Conservation (phyloP, 2,113 vertebrate species). For the Cyrtonyx montezumae region DNA sequence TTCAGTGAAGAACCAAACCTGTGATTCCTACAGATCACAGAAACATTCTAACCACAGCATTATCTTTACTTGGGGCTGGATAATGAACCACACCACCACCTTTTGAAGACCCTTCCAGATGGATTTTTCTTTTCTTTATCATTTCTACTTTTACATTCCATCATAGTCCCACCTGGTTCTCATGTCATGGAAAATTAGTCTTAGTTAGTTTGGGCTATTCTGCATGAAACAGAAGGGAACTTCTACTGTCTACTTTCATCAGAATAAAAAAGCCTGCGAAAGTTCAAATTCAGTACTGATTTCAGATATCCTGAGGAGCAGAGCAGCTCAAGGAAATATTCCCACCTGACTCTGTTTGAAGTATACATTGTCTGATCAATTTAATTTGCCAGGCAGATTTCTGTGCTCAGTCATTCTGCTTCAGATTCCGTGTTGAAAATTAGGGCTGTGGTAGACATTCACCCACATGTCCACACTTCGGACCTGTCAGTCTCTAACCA, state of each 20-base stretch:
- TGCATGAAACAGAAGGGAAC: slow-evolving; percentile 41
- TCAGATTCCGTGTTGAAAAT: slow-evolving; percentile 26
- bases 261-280: slow-evolving; percentile 49
- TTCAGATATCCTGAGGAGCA: slow-evolving; percentile 49
- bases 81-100: background rate
- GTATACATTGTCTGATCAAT: slow-evolving; percentile 50
- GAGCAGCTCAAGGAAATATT: slow-evolving; percentile 59
- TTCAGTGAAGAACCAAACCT: slow-evolving; percentile 11
- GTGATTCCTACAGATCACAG: background rate
- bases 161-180: slow-evolving; percentile 50
- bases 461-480: background rate
- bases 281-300: slow-evolving; percentile 63
- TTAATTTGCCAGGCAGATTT: slow-evolving; percentile 63
- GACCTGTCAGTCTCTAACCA: slow-evolving; percentile 22
- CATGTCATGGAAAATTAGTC: slow-evolving; percentile 40
- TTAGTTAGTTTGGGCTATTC: slow-evolving; percentile 43
- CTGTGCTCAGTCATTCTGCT: background rate
- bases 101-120: slow-evolving; percentile 29
- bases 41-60: background rate
- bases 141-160: slow-evolving; percentile 60
- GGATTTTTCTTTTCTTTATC: slow-evolving; percentile 15
- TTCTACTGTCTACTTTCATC: slow-evolving; percentile 61
- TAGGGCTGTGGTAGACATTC: background rate
- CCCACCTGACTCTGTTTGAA: slow-evolving; percentile 59
- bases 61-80: background rate